Conservation (phyloP, 2,888 invertebrate species). For the Drosophila tripunctata region DNA sequence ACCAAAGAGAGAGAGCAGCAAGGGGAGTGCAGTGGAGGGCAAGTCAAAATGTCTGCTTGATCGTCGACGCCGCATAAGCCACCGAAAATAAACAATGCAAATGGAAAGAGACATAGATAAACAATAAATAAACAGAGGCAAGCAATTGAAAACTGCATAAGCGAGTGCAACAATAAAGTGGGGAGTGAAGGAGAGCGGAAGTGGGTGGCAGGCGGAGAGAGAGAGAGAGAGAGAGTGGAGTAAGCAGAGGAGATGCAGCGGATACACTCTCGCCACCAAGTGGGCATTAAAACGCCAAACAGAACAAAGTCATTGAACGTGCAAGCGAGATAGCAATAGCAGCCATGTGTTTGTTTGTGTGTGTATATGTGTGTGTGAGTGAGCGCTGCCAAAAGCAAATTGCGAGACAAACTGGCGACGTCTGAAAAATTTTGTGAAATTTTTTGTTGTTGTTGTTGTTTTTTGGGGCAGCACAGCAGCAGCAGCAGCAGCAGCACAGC, state of each 20-base stretch:
- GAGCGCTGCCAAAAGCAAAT: slow-evolving; percentile 23
- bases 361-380: slow-evolving; percentile 3
- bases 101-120: slow-evolving; percentile 68
- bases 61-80: slow-evolving; percentile 61
- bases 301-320: slow-evolving; percentile 66
- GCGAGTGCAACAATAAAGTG: slow-evolving; percentile 19
- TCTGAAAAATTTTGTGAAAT: slow-evolving; percentile 18
- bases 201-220: background rate
- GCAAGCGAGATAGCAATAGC: slow-evolving; percentile 7
- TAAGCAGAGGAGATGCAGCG: background rate
- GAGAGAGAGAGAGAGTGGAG: background rate
- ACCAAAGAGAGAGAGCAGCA: background rate
- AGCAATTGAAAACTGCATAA: slow-evolving; percentile 66
- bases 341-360: background rate
- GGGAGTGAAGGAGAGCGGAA: background rate
- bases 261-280: slow-evolving; percentile 21
- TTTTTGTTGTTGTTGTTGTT: slow-evolving; percentile 14
- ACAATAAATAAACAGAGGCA: slow-evolving; percentile 72
- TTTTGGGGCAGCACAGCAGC: no score
- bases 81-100: slow-evolving; percentile 74
- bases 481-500: no score
- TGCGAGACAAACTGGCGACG: slow-evolving; percentile 60
- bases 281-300: slow-evolving; percentile 30
- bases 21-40: slow-evolving; percentile 1
- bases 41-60: slow-evolving; percentile 43